Evolutionary conservation across 1,140 invertebrate species (phyloP).

Genomic region (Rhopalosiphum padi): DNA sequence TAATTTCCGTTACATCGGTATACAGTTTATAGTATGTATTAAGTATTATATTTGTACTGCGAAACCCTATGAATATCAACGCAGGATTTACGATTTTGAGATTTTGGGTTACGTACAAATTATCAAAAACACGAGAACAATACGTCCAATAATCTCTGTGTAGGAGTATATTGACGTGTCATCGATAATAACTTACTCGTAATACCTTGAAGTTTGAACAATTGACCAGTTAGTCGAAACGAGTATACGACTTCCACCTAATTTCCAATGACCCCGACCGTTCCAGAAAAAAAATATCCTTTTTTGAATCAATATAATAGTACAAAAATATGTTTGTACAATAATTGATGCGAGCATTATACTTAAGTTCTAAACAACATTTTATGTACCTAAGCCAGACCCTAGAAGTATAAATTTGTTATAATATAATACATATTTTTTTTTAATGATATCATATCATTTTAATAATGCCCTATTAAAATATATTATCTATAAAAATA

Average conservation of each 20-base stretch:
- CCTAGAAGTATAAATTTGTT: neutral
- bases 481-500: neutral
- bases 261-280: neutral
- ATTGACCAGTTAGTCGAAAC: neutral
- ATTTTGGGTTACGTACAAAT: neutral
- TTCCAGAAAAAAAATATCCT: neutral
- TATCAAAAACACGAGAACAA: slow-evolving; percentile 3
- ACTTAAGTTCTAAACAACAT: too few relatives aligned
- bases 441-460: neutral
- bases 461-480: neutral
- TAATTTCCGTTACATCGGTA: neutral
- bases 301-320: neutral
- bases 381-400: too few relatives aligned
- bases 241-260: neutral
- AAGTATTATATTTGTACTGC: neutral
- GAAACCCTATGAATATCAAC: neutral
- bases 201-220: neutral
- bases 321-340: too few relatives aligned
- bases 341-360: too few relatives aligned
- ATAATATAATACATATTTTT: neutral
- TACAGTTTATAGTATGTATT: neutral
- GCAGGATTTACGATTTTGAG: neutral
- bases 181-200: neutral
- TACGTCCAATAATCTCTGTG: neutral
- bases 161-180: neutral